phyloP scores from a whole-genome alignment of 2,113 vertebrate genomes.

The Lophochroa leadbeateri region DNA sequence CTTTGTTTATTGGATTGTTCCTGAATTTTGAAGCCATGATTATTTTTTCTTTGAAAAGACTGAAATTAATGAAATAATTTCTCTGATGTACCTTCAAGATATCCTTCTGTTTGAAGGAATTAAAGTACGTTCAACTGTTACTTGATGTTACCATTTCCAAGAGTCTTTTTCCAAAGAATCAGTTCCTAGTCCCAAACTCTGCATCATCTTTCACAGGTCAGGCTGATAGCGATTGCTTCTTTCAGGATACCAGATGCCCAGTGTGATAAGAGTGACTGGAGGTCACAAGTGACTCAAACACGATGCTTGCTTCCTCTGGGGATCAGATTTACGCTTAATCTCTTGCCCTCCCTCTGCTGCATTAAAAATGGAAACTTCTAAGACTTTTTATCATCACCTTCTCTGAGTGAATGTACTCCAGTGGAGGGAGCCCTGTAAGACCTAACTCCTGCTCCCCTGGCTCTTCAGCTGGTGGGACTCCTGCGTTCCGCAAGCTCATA shows the following conservation, averaged over 20 bases:
- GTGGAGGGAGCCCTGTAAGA: too few relatives aligned
- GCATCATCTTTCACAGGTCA: fast-evolving
- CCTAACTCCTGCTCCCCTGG: background rate
- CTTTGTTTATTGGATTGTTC: slow-evolving; percentile 44
- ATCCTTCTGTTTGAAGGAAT: slow-evolving; percentile 64
- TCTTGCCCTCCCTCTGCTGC: background rate
- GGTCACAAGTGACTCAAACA: background rate
- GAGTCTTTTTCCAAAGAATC: slow-evolving; percentile 43
- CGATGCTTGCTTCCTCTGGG: background rate
- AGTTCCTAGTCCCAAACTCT: background rate
- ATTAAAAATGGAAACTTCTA: background rate
- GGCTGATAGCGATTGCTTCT: background rate
- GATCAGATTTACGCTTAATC: background rate
- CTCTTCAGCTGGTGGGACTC: background rate
- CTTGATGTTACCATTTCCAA: slow-evolving; percentile 39
- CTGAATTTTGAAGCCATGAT: slow-evolving; percentile 42
- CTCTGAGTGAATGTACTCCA: background rate
- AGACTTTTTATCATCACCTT: background rate
- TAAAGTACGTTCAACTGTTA: slow-evolving; percentile 59
- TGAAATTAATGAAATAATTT: slow-evolving; percentile 43
- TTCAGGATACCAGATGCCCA: background rate
- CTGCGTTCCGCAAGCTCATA: background rate
- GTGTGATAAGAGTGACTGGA: background rate
- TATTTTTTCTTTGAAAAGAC: background rate
- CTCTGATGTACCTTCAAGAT: slow-evolving; percentile 53